A percentile compares a stretch with the other conserved stretches of the same genome.
phyloP scores from a whole-genome alignment of 1,140 invertebrate species.

The Nixonia krombeini region DNA sequence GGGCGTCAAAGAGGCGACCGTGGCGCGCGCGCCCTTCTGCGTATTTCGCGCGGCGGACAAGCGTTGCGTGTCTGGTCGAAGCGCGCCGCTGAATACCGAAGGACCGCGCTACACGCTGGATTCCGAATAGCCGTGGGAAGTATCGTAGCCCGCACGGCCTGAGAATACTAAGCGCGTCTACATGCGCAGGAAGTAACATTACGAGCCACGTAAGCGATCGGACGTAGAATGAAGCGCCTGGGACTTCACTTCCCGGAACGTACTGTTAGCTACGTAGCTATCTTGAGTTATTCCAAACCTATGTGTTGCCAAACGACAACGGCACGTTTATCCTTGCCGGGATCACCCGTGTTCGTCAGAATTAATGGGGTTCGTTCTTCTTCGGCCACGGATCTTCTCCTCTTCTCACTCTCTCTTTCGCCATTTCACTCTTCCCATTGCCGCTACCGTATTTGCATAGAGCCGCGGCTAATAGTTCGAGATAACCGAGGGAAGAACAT shows the following conservation, averaged over 20 bases:
- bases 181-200: conserved; percentile 45
- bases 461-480: conserved; percentile 65
- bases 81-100: conserved; percentile 52
- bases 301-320: conserved; percentile 59
- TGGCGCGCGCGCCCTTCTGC: too few species aligned
- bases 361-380: conserved; percentile 65
- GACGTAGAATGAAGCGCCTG: conserved; percentile 47
- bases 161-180: conserved; percentile 62
- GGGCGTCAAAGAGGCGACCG: too few species aligned
- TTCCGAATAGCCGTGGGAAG: conserved; percentile 70
- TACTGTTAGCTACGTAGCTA: conserved; percentile 52
- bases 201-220: conserved; percentile 48
- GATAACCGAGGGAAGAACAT: conserved; percentile 55
- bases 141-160: conserved; percentile 53
- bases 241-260: conserved; percentile 50
- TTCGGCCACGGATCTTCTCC: conserved; percentile 48
- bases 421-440: conserved; percentile 36
- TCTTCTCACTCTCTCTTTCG: conserved; percentile 45
- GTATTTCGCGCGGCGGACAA: conserved; percentile 28
- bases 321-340: conserved; percentile 58
- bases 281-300: conserved; percentile 46
- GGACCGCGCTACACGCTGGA: conserved; percentile 52
- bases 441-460: conserved; percentile 66
- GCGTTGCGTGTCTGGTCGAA: conserved; percentile 50
- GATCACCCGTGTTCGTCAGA: conserved; percentile 63